These are phyloP conservation scores for Drosophila melanica DNA, from an alignment of 1,140 invertebrate genomes.

Conservation along the genomic window DNA sequence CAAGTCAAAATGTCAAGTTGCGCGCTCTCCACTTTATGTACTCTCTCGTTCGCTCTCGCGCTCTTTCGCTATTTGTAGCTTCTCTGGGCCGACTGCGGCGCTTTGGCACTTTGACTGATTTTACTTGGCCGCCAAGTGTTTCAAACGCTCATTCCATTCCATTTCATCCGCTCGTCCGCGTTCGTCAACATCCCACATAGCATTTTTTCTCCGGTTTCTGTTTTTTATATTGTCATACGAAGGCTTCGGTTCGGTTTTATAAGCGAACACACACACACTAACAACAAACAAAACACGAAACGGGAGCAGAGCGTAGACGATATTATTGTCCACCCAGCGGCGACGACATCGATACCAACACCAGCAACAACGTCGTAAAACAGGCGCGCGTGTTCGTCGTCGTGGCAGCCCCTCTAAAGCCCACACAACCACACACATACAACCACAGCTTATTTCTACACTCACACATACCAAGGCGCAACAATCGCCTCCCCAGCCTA, in stretches of 20 bases:
- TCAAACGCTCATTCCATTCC: slow-evolving; percentile 77
- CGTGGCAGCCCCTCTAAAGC: slow-evolving; percentile 52
- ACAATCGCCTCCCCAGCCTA: slow-evolving; percentile 33
- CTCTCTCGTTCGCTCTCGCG: slow-evolving; percentile 14
- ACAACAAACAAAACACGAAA: slow-evolving; percentile 51
- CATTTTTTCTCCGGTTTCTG: slow-evolving; percentile 45
- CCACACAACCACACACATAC: slow-evolving; percentile 19
- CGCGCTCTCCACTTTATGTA: slow-evolving; percentile 10
- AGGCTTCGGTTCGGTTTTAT: slow-evolving; percentile 43
- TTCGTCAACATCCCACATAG: slow-evolving; percentile 80
- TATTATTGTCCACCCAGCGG: slow-evolving; percentile 65
- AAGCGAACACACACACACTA: not conserved
- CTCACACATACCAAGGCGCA: slow-evolving; percentile 34
- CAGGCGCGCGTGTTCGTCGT: slow-evolving; percentile 66
- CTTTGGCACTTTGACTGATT: slow-evolving; percentile 54
- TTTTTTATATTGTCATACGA: slow-evolving; percentile 34
- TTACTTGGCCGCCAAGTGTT: slow-evolving; percentile 64
- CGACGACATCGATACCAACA: slow-evolving; percentile 61
- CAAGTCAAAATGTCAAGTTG: slow-evolving; percentile 68
- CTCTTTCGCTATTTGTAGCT: slow-evolving; percentile 16
- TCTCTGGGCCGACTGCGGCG: slow-evolving; percentile 47
- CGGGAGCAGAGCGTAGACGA: slow-evolving; percentile 55
- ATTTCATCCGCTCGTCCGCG: slow-evolving; percentile 82
- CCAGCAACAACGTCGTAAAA: slow-evolving; percentile 47
- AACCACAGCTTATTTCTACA: slow-evolving; percentile 37